These are phyloP conservation scores for Microplitis demolitor DNA, from an alignment of 1,140 invertebrate genomes.

Conservation along the genomic window DNA sequence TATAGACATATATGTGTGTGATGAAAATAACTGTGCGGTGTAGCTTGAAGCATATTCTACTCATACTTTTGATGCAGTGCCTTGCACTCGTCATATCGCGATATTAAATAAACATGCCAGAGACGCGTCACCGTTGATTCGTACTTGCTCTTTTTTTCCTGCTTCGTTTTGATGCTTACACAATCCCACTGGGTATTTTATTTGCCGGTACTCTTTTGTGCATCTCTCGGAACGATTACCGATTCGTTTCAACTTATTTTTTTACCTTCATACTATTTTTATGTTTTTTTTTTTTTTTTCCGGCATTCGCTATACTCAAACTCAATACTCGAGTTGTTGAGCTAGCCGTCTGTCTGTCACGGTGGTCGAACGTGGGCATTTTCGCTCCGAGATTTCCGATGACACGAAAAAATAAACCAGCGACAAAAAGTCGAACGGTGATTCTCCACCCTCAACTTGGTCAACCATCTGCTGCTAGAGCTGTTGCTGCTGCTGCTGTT, in stretches of 20 bases:
- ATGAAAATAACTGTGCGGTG: no score
- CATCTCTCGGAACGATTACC: background rate
- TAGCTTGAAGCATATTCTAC: no score
- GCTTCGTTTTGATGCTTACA: background rate
- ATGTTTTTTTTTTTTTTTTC: background rate
- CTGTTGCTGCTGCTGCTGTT: no score
- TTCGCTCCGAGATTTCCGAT: slow-evolving; percentile 1
- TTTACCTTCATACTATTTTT: background rate
- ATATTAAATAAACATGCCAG: slow-evolving; percentile 2
- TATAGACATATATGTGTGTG: no score
- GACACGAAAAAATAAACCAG: slow-evolving; percentile 4
- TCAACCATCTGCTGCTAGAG: no score
- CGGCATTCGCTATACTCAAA: background rate
- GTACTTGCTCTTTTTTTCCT: background rate
- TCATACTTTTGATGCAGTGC: no score
- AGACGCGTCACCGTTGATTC: background rate
- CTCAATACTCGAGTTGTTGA: no score
- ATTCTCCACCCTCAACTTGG: background rate
- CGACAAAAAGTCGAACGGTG: background rate
- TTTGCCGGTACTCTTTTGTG: background rate
- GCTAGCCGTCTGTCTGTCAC: background rate
- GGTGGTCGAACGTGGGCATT: background rate
- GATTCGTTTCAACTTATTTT: background rate
- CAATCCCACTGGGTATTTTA: background rate
- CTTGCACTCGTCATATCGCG: no score